These are phyloP conservation scores for Trididemnum miniatum DNA, from an alignment of 23 tunicate species.

Conservation along the genomic window DNA sequence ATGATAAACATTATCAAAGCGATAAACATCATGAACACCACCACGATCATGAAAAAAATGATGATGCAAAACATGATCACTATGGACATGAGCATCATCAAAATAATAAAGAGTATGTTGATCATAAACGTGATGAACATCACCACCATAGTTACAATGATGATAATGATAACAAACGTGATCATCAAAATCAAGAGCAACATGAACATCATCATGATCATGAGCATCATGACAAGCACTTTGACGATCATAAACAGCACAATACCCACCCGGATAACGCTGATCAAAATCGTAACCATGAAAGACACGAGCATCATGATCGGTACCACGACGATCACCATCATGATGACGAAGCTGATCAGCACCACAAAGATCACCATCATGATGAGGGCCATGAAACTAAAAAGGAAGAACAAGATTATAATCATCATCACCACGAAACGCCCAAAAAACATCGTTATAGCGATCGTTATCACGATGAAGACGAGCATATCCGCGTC, in stretches of 20 bases:
- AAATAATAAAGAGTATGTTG: background rate
- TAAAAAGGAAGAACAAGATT: background rate
- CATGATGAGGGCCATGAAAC: background rate
- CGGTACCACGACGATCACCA: background rate
- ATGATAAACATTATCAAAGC: background rate
- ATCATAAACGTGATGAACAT: background rate
- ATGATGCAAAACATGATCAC: background rate
- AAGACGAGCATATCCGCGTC: background rate
- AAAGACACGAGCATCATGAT: background rate
- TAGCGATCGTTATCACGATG: background rate
- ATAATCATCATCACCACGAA: background rate
- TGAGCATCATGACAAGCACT: slow-evolving; percentile 2
- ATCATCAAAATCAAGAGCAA: background rate
- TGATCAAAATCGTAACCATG: background rate
- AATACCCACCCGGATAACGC: background rate
- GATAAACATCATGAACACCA: slow-evolving; percentile 14
- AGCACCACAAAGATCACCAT: slow-evolving; percentile 14
- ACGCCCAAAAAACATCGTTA: background rate
- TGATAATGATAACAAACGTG: background rate
- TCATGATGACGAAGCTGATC: background rate
- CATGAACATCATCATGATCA: background rate
- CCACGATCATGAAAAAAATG: slow-evolving; percentile 11
- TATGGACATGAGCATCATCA: background rate
- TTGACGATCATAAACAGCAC: background rate
- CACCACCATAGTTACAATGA: background rate